Evolutionary conservation across 2,113 vertebrate species (phyloP), one percentile per base, ranked within the genome.

Genomic region (Brachypodius melanocephalos): DNA sequence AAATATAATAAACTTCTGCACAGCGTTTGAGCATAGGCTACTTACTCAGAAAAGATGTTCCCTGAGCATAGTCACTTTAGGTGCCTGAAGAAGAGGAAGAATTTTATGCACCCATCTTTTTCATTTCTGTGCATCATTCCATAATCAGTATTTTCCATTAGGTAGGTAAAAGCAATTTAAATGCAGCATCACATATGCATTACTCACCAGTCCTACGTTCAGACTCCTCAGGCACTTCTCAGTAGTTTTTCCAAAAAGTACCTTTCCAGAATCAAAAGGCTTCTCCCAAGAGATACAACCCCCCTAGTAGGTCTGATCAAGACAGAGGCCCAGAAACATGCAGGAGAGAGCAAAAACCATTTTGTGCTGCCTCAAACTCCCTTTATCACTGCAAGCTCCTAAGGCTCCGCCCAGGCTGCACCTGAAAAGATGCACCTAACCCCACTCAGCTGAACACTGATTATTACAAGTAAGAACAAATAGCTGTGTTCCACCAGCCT

Each of bases 281-380:
- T 32, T 58, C 15, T 12, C 34, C 18, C 34, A 40, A 7, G 14
- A 8, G 8, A 9, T 2, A 14, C 2, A 65, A 28, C 4, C 2
- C 6, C 34, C 2, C 8, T 14, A 3, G 19, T 1, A 38, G 3
- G 0, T 14, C 26, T 6, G 2, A 84, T 6, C 2, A 26, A 24
- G 3, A 21, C 2, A 57, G 6, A 61, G 0, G 2, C 10, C 14
- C 6, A 8, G 8, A 38, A 0, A 21, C 0, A 0, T 1, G 0
- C 5, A 0, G 2, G 8, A 8, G 1, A 1, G 16, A 15, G 1
- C 3, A 10, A 13, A 58, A 17, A 40, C 3, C 0, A 0, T 2
- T 29, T 2, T 15, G 1, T 4, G 0, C 17, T 17, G 3, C 15
- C 28, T 74, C 17, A 67, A n/a, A 21, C 3, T 2, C 3, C 2